Conservation (phyloP, 2,888 invertebrate species). For the Falcaria lacertinaria region DNA sequence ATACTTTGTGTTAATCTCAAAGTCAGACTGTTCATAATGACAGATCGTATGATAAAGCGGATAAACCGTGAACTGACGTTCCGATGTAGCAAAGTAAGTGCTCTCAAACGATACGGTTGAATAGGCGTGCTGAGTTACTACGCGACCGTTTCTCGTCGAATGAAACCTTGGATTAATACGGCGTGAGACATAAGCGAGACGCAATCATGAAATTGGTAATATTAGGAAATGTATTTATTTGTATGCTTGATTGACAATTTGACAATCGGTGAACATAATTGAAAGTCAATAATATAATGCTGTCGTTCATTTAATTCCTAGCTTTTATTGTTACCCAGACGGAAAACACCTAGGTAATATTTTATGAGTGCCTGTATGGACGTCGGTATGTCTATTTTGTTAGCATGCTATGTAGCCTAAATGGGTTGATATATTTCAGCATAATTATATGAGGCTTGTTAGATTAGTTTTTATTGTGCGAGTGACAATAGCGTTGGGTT, state of each 20-base stretch:
- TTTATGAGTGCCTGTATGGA: too few relatives aligned
- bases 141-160: slow-evolving; percentile 34
- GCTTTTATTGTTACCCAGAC: too few relatives aligned
- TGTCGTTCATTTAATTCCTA: too few relatives aligned
- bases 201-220: not conserved
- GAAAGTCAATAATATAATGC: too few relatives aligned
- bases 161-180: slow-evolving; percentile 32
- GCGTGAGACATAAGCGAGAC: slow-evolving; percentile 15
- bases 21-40: not conserved
- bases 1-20: not conserved
- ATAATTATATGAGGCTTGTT: too few relatives aligned
- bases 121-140: slow-evolving; percentile 44
- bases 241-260: not conserved
- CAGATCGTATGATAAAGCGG: slow-evolving; percentile 22
- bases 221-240: not conserved
- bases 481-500: too few relatives aligned
- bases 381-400: too few relatives aligned
- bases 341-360: too few relatives aligned
- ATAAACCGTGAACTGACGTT: slow-evolving; percentile 27
- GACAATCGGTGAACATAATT: not conserved
- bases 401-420: too few relatives aligned
- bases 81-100: slow-evolving; percentile 52
- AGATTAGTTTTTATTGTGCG: too few relatives aligned
- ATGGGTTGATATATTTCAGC: too few relatives aligned
- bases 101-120: slow-evolving; percentile 47